Conservation (phyloP, 2,888 invertebrate species). For the Hydriomena furcata region DNA sequence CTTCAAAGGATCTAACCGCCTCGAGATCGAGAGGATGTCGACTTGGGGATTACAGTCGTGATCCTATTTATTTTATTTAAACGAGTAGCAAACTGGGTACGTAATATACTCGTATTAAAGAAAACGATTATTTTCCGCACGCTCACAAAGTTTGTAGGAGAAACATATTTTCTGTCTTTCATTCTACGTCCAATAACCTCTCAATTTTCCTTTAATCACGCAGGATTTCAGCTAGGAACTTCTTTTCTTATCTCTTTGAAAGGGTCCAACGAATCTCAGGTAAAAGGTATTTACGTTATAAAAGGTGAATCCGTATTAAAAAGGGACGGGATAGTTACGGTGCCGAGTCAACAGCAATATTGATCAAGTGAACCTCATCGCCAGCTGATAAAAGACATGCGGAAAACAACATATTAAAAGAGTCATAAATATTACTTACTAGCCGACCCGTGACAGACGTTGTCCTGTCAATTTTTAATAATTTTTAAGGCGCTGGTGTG, state of each 20-base stretch:
- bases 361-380: too few relatives aligned
- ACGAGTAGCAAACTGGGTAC: too few relatives aligned
- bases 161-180: conserved; percentile 35
- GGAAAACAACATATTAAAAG: too few relatives aligned
- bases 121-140: conserved; percentile 29
- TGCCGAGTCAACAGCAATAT: background rate
- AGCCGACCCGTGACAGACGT: too few relatives aligned
- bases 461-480: too few relatives aligned
- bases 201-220: conserved; percentile 59
- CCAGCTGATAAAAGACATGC: too few relatives aligned
- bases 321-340: conserved; percentile 14
- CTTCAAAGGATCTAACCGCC: too few relatives aligned
- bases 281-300: conserved; percentile 47
- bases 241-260: conserved; percentile 51
- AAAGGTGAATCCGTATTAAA: conserved; percentile 18
- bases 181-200: conserved; percentile 38
- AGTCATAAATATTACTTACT: too few relatives aligned
- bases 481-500: too few relatives aligned
- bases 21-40: too few relatives aligned
- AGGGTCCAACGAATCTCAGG: conserved; percentile 48
- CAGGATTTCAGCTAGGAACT: conserved; percentile 49
- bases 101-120: background rate
- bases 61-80: too few relatives aligned
- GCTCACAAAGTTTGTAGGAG: conserved; percentile 26
- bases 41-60: too few relatives aligned